A percentile compares a stretch with the other conserved stretches of the same genome.
Conservation (phyloP, 1,140 invertebrate species). For the Tyrophagus putrescentiae region DNA sequence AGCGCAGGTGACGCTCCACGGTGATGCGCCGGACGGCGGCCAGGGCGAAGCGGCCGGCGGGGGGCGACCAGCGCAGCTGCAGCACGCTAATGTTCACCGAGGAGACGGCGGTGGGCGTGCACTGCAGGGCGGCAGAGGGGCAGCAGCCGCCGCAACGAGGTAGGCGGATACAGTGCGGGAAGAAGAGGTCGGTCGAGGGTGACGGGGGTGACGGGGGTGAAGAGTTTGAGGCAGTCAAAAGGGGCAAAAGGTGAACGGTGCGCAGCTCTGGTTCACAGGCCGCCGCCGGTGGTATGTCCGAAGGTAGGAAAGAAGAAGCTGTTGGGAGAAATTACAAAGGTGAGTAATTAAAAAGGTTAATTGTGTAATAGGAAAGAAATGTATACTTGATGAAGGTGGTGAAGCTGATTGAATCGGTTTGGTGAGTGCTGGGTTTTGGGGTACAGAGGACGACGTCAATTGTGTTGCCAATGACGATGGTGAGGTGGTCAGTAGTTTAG, state of each 20-base stretch:
- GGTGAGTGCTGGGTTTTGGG: no score
- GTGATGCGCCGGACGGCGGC: background rate
- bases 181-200: constrained; percentile 13
- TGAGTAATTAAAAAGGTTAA: background rate
- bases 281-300: constrained; percentile 3
- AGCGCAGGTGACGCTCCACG: constrained; percentile 2
- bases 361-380: no score
- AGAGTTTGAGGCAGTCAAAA: background rate
- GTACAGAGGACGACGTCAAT: no score
- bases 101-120: background rate
- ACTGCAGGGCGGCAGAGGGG: constrained; percentile 13
- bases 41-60: background rate
- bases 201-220: background rate
- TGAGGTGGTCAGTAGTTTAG: no score
- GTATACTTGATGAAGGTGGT: no score
- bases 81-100: constrained; percentile 11
- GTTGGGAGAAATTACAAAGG: background rate
- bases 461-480: no score
- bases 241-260: background rate
- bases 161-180: constrained; percentile 21
- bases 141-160: constrained; percentile 22
- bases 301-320: background rate
- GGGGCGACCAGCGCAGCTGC: background rate
- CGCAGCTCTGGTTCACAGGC: background rate
- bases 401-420: no score